Percentiles rank a stretch among this genome's conserved stretches.
Conservation (phyloP, 2,113 vertebrate genomes). For the Synchiropus splendidus region DNA sequence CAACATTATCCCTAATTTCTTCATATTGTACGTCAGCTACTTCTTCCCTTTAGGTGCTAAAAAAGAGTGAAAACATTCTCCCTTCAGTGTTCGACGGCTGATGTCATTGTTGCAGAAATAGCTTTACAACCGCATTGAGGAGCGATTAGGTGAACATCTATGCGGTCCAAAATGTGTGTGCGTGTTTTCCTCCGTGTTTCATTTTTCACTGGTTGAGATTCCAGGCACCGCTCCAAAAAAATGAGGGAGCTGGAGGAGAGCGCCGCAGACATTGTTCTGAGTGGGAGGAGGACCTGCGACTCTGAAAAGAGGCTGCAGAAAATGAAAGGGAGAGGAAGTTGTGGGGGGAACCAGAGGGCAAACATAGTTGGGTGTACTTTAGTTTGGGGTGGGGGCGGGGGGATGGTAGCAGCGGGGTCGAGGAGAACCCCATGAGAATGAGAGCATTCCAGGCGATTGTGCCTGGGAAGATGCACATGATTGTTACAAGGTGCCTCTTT, state of each 20-base stretch:
- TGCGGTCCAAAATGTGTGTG: conserved; percentile 17
- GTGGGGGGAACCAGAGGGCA: conserved; percentile 40
- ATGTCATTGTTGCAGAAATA: conserved; percentile 61
- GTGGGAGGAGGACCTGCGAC: conserved; percentile 32
- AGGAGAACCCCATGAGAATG: conserved; percentile 39
- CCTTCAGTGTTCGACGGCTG: conserved; percentile 40
- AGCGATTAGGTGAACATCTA: conserved; percentile 50
- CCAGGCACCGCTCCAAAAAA: conserved; percentile 46
- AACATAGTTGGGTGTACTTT: conserved; percentile 35
- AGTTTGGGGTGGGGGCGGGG: conserved; percentile 2
- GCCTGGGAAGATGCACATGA: conserved; percentile 43
- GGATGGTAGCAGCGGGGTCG: conserved; percentile 17
- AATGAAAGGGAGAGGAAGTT: conserved; percentile 57
- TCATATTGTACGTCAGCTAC: too few species aligned
- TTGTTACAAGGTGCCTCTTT: conserved; percentile 49
- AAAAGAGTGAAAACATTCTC: conserved; percentile 4
- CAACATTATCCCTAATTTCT: too few species aligned
- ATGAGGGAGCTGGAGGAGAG: conserved; percentile 32
- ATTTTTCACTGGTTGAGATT: conserved; percentile 37
- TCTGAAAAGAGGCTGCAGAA: conserved; percentile 47
- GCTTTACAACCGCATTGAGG: conserved; percentile 38
- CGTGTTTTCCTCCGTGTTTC: conserved; percentile 16
- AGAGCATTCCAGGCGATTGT: conserved; percentile 36
- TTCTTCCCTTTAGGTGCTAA: conserved; percentile 3
- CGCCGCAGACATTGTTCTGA: conserved; percentile 52